Percentiles rank a stretch among this genome's conserved stretches.
phyloP scores from a whole-genome alignment of 2,797 vertebrate species.

The Fistularia commersonii region DNA sequence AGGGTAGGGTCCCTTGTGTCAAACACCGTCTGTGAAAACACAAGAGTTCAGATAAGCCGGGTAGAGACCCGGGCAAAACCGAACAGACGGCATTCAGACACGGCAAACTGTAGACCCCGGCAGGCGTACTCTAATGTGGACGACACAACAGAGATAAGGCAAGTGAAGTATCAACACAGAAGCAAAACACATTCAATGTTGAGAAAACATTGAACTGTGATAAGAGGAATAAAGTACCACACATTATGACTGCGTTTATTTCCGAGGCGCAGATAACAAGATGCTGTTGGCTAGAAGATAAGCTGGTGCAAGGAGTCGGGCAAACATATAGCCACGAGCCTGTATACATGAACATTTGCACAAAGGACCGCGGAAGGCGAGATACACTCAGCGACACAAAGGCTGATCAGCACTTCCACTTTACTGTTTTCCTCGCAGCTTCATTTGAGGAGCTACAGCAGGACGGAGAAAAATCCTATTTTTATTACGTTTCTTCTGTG shows the following conservation, averaged over 20 bases:
- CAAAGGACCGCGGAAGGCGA: too few relatives aligned
- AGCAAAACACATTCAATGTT: conserved; percentile 48
- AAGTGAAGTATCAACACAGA: conserved; percentile 45
- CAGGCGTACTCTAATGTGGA: conserved; percentile 19
- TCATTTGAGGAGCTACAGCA: too few relatives aligned
- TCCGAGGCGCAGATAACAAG: conserved; percentile 63
- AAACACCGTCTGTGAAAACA: conserved; percentile 68
- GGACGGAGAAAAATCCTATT: too few relatives aligned
- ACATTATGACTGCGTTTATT: conserved; percentile 60
- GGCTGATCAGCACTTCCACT: too few relatives aligned
- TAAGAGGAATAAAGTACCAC: conserved; percentile 56
- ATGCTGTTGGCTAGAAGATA: conserved; percentile 56
- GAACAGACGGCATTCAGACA: conserved; percentile 17
- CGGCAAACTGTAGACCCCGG: conserved; percentile 4
- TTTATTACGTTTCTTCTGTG: too few relatives aligned
- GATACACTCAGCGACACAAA: too few relatives aligned
- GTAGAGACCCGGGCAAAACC: conserved; percentile 12
- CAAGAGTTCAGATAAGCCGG: conserved; percentile 36
- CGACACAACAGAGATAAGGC: conserved; percentile 44
- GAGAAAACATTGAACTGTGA: conserved; percentile 50
- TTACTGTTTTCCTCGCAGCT: too few relatives aligned
- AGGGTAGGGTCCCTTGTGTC: conserved; percentile 49
- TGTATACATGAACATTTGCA: conserved; percentile 19
- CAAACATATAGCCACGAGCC: conserved; percentile 40
- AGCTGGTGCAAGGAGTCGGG: conserved; percentile 44